Conservation (phyloP, 30 jellyfish, hydroid and myxozoan genomes). For the Nemopilema nomurai region DNA sequence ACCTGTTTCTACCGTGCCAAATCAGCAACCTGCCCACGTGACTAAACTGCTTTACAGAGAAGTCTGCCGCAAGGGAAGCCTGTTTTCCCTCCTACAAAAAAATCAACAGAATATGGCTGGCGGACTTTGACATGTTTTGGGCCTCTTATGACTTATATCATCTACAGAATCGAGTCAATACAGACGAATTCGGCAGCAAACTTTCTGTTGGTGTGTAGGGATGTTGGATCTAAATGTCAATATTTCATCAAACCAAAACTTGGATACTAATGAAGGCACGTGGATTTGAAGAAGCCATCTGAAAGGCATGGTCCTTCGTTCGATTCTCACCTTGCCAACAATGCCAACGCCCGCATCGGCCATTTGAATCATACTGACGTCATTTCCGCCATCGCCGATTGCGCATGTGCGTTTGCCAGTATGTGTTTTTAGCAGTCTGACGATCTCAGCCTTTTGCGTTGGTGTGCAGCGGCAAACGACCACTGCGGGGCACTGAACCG, state of each 20-base stretch:
- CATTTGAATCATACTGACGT: conserved; percentile 99
- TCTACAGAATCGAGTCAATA: no score
- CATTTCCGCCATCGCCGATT: conserved; percentile 99
- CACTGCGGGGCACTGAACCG: conserved; percentile 98
- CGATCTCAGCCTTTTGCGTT: conserved; percentile 97
- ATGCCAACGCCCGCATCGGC: conserved; percentile 99
- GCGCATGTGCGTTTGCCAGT: conserved; percentile 98
- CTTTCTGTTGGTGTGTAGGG: no score
- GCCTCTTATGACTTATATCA: no score
- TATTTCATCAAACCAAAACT: no score
- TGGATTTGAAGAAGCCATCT: no score
- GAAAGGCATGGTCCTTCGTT: no score
- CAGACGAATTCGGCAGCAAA: no score
- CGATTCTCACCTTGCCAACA: conserved; percentile 90
- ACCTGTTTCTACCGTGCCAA: conserved; percentile 99
- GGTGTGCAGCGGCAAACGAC: conserved; percentile 99
- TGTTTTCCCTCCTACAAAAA: conserved; percentile 93
- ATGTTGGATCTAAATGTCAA: no score
- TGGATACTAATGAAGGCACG: no score
- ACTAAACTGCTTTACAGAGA: conserved; percentile 90
- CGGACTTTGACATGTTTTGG: no score
- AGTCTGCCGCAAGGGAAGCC: conserved; percentile 97
- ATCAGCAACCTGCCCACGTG: conserved; percentile 85
- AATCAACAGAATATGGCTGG: background rate
- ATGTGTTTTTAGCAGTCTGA: conserved; percentile 74